Conservation (phyloP, 2,888 invertebrate species). For the Nemapogon koenigi region DNA sequence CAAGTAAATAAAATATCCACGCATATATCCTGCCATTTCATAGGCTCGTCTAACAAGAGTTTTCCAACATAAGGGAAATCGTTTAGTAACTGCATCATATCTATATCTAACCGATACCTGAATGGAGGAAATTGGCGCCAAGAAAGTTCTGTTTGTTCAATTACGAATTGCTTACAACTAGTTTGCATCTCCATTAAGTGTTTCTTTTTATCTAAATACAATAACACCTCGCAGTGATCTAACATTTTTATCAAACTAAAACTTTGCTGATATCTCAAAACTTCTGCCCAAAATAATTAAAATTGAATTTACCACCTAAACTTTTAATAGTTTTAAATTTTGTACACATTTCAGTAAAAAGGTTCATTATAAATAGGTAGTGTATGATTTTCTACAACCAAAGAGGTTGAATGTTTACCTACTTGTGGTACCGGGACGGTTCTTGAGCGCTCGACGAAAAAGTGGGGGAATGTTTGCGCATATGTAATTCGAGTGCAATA, state of each 20-base stretch:
- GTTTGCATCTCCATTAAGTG: conserved; percentile 32
- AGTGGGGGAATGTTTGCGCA: no score
- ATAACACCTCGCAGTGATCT: conserved; percentile 31
- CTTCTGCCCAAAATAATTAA: neutral
- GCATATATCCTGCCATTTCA: conserved; percentile 31
- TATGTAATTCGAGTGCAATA: no score
- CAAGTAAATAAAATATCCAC: conserved; percentile 40
- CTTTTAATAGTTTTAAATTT: no score
- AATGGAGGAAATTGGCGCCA: conserved; percentile 39
- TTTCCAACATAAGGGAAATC: conserved; percentile 30
- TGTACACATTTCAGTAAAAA: no score
- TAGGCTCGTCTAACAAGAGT: conserved; percentile 37
- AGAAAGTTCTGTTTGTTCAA: conserved; percentile 27
- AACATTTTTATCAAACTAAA: conserved; percentile 25
- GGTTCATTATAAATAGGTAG: no score
- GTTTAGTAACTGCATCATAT: conserved; percentile 40
- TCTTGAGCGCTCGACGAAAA: no score
- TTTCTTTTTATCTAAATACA: conserved; percentile 41
- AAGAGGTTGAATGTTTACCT: no score
- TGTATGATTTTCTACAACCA: no score
- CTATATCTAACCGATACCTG: conserved; percentile 34
- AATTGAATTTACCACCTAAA: no score
- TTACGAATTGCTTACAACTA: conserved; percentile 29
- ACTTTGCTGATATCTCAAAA: neutral
- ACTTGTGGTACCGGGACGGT: no score